Conservation (phyloP, 2,888 invertebrate species). For the Augiades crinisus region DNA sequence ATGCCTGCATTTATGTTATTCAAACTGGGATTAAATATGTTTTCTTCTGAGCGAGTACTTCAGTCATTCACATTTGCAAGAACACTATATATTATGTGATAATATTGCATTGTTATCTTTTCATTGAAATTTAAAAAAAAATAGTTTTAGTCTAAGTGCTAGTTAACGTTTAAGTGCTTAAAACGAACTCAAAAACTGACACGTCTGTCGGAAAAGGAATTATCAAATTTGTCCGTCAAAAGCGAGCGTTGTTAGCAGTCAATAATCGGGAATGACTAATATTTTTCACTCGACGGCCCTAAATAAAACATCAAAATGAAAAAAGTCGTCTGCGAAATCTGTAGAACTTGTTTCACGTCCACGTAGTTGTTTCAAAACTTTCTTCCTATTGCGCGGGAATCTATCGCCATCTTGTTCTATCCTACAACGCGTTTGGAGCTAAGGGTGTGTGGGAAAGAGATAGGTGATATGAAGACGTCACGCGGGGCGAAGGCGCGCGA, state of each 20-base stretch:
- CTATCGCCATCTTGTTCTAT: conserved; percentile 53
- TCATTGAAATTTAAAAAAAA: too few relatives aligned
- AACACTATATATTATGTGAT: too few relatives aligned
- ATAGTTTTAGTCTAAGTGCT: not conserved
- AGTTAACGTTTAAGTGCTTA: not conserved
- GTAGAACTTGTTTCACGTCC: conserved; percentile 75
- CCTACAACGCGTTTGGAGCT: conserved; percentile 38
- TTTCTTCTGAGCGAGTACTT: too few relatives aligned
- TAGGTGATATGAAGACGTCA: conserved; percentile 77
- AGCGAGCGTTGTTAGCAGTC: conserved; percentile 33
- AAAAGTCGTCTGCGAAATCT: conserved; percentile 70
- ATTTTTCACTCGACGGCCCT: conserved; percentile 39
- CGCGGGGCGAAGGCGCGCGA: conserved; percentile 75
- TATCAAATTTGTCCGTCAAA: conserved; percentile 25
- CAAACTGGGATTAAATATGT: too few relatives aligned
- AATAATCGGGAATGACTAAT: conserved; percentile 37
- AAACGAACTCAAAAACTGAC: not conserved
- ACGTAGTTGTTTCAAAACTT: conserved; percentile 71
- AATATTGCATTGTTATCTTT: too few relatives aligned
- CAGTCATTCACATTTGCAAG: too few relatives aligned
- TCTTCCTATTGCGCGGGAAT: conserved; percentile 67
- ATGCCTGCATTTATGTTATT: not conserved
- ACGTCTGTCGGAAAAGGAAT: conserved; percentile 1
- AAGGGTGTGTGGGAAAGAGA: conserved; percentile 60
- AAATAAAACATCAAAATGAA: conserved; percentile 51